Evolutionary conservation across 1,140 invertebrate species (phyloP).

Genomic region (Scaptomyza hsui): DNA sequence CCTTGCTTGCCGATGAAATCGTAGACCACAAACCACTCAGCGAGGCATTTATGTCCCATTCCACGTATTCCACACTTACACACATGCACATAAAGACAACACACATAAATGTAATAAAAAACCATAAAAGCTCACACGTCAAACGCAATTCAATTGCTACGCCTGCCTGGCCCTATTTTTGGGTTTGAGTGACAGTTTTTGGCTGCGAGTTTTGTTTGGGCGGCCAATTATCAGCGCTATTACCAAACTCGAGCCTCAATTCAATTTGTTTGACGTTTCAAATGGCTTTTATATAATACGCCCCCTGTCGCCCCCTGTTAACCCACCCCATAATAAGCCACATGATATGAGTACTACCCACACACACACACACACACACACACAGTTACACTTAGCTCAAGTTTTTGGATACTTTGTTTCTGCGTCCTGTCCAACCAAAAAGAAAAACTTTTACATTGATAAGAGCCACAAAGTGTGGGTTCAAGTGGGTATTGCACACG

Average conservation of each 20-base stretch:
- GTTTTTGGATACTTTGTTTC: constrained; percentile 49
- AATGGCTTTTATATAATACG: constrained; percentile 37
- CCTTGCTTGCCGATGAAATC: constrained; percentile 12
- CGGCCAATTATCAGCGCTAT: constrained; percentile 53
- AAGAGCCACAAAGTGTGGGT: constrained; percentile 36
- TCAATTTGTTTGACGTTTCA: constrained; percentile 55
- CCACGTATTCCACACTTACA: constrained; percentile 4
- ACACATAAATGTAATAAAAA: constrained; percentile 77
- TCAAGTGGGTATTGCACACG: not conserved
- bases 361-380: constrained; percentile 7
- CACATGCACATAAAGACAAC: not conserved
- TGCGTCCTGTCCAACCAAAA: constrained; percentile 19
- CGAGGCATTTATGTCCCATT: not conserved
- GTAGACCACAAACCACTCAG: constrained; percentile 41
- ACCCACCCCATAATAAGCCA: constrained; percentile 1
- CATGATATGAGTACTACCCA: constrained; percentile 37
- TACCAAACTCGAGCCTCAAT: constrained; percentile 43
- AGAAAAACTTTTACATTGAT: constrained; percentile 44
- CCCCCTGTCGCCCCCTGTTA: not conserved
- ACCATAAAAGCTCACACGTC: constrained; percentile 77
- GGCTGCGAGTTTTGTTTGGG: constrained; percentile 17
- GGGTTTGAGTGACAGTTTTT: constrained; percentile 29
- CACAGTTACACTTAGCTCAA: constrained; percentile 12
- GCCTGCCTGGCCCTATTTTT: not conserved
- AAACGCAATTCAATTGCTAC: constrained; percentile 68